Percentiles rank a stretch among this genome's conserved stretches.
These are phyloP conservation scores for Ecdyonurus torrentis DNA, from an alignment of 2,888 invertebrate species.

Conservation along the genomic window DNA sequence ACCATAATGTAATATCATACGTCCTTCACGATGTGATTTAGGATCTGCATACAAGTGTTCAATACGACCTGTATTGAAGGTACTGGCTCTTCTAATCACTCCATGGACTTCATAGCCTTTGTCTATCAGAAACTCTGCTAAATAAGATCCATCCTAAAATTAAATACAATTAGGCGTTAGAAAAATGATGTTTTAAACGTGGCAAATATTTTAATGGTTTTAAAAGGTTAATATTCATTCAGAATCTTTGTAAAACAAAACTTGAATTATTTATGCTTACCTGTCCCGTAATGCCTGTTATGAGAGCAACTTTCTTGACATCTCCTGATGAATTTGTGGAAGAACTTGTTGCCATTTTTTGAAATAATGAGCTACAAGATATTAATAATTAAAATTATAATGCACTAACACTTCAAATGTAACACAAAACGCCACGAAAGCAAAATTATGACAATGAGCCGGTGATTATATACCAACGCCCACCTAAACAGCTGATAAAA, in stretches of 20 bases:
- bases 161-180: conserved; percentile 8
- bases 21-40: conserved; percentile 68
- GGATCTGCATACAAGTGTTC: conserved; percentile 91
- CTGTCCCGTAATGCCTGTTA: conserved; percentile 97
- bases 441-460: neutral
- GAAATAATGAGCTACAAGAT: neutral
- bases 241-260: neutral
- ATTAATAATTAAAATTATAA: neutral
- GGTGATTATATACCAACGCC: neutral
- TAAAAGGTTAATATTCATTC: neutral
- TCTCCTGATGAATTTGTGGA: neutral
- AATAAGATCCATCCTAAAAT: conserved; percentile 88
- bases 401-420: too few relatives aligned
- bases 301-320: conserved; percentile 56
- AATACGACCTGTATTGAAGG: conserved; percentile 93
- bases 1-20: conserved; percentile 92
- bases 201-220: neutral
- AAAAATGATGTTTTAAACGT: conserved; percentile 1
- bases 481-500: neutral
- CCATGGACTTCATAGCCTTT: conserved; percentile 96
- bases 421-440: neutral
- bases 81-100: conserved; percentile 82
- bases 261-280: conserved; percentile 35
- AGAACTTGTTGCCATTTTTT: neutral
- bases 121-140: conserved; percentile 80